Percentiles rank a stretch among this genome's conserved stretches.
Conservation (phyloP, 1,140 invertebrate species). For the Melanaphis sacchari region DNA sequence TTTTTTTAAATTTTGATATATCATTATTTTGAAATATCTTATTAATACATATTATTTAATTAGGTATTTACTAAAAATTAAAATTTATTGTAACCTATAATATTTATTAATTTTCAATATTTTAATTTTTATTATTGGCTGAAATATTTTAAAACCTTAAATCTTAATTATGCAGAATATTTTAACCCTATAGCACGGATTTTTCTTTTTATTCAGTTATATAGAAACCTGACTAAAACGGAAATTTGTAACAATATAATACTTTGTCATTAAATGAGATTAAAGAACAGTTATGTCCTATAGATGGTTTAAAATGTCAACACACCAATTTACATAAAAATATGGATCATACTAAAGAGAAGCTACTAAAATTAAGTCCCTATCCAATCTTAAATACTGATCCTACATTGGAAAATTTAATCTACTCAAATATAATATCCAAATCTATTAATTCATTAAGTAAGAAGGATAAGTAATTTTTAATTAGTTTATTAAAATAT, state of each 20-base stretch:
- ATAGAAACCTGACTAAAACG: no score
- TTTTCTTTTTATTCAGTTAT: no score
- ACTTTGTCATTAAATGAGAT: background rate
- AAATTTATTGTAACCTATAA: no score
- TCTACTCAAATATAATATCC: background rate
- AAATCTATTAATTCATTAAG: background rate
- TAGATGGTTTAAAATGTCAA: background rate
- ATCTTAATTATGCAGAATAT: no score
- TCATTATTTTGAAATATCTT: no score
- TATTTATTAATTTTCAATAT: no score
- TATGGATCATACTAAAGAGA: slow-evolving; percentile 11
- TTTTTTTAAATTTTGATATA: no score
- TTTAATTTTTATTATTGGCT: no score
- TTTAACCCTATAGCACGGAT: no score
- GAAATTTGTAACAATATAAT: slow-evolving; percentile 28
- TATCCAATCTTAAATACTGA: slow-evolving; percentile 19
- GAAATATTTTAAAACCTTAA: no score
- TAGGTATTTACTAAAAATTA: no score
- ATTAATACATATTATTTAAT: no score
- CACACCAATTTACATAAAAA: background rate
- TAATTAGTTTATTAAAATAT: background rate
- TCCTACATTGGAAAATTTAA: slow-evolving; percentile 13
- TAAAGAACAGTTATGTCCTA: background rate
- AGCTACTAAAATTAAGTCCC: background rate
- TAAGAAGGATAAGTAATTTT: background rate